phyloP scores from a whole-genome alignment of 2,113 vertebrate species.

The Aspiorhynchus laticeps region DNA sequence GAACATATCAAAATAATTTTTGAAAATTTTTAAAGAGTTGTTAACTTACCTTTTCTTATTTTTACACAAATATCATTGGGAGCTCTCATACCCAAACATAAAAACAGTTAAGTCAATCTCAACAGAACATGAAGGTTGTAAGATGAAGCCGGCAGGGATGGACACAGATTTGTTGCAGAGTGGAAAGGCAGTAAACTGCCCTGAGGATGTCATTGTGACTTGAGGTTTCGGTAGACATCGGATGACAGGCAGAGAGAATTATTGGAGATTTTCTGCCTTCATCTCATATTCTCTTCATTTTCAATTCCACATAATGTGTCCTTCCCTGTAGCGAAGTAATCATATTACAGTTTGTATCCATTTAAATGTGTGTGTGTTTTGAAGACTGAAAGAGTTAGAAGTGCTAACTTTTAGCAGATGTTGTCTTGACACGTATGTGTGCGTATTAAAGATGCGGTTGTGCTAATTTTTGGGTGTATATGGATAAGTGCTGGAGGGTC shows the following conservation, averaged over 20 bases:
- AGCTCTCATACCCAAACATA: neutral
- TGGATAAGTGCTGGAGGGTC: conserved; percentile 61
- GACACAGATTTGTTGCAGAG: conserved; percentile 13
- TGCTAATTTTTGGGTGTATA: conserved; percentile 58
- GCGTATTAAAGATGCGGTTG: neutral
- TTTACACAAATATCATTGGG: neutral
- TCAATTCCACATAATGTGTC: conserved; percentile 45
- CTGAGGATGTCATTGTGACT: conserved; percentile 1
- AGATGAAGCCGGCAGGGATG: neutral
- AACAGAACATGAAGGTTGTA: neutral
- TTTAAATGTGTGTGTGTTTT: conserved; percentile 10
- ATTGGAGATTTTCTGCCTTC: conserved; percentile 22
- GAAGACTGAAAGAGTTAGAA: conserved; percentile 12
- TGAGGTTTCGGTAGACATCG: conserved; percentile 4
- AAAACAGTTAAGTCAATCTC: neutral
- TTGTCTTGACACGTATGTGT: neutral
- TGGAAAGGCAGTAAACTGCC: neutral
- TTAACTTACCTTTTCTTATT: neutral
- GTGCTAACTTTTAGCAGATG: conserved; percentile 37
- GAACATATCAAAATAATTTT: no score
- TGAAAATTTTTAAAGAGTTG: no score
- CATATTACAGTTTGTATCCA: conserved; percentile 34
- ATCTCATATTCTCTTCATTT: conserved; percentile 28
- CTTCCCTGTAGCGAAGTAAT: conserved; percentile 44
- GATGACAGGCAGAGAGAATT: conserved; percentile 31